Evolutionary conservation across 30 jellyfish, hydroid and myxozoan genomes (phyloP), one percentile per base, ranked within the genome.

Genomic region (Aurelia coerulea): DNA sequence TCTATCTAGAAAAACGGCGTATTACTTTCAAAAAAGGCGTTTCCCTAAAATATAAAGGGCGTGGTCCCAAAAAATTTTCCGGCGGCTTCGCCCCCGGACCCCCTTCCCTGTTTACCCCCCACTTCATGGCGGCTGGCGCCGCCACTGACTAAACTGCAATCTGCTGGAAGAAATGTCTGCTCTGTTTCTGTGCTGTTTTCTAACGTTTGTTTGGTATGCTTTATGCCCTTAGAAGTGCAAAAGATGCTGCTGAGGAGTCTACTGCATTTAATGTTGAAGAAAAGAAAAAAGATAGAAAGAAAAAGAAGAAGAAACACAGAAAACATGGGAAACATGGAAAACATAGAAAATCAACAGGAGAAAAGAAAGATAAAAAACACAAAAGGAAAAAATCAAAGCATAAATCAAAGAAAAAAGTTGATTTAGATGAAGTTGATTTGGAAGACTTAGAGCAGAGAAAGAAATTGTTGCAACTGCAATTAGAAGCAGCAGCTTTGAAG

Each of bases 361-460:
- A 53, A 16, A 81, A 84, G 68, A 78, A 76, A 49, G 88, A 89
- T 33, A 94, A 88, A 65, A 85, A 69, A 14, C 81, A 56, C 37
- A 85, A 89, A 76, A 80, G 89, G 83, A 79, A 85, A 53, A 79
- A 64, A 19, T 59, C 64, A 31, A 78, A 82, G 76, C 56, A 18
- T 65, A 85, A 73, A 39, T 23, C 71, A 35, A 74, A 76, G 49
- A 75, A 86, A 41, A 88, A 31, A 19, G 80, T 18, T 29, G 87
- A 52, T 31, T 83, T 65, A 31, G 97, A 84, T 69, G 83, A 83
- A 84, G 95, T 90, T 19, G 97, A 94, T 56, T 65, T 94, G 42
- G 99, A 88, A 52, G 95, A 83, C 54, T 76, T 94, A 60, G 99
- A 94, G 68, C 50, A 73, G 52, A 79, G 97, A 42, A 94, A 94